phyloP scores from a whole-genome alignment of 2,888 invertebrate species.

The Cryptus viduatorius region DNA sequence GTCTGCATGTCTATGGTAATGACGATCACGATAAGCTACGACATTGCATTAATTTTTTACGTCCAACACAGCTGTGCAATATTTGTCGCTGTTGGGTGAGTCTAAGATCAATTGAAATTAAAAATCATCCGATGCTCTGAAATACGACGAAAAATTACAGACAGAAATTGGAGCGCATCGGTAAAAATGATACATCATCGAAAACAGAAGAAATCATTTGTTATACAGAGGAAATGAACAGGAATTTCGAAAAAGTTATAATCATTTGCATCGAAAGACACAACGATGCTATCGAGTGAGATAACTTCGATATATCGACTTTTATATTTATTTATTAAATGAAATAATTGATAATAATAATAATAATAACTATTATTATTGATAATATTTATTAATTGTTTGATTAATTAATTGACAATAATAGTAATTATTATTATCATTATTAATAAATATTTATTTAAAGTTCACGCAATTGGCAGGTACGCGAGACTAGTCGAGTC shows the following conservation, averaged over 20 bases:
- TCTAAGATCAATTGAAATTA: not conserved
- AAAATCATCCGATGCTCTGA: not conserved
- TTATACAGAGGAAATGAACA: not conserved
- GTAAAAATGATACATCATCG: conserved; percentile 5
- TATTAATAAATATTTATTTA: not conserved
- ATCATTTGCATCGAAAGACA: conserved; percentile 37
- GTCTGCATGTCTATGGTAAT: not conserved
- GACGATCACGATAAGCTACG: not conserved
- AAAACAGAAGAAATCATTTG: not conserved
- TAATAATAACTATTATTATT: too few relatives aligned
- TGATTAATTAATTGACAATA: too few relatives aligned
- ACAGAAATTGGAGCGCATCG: conserved; percentile 37
- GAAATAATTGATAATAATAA: too few relatives aligned
- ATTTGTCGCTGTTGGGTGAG: conserved; percentile 50
- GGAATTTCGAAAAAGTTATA: conserved; percentile 8
- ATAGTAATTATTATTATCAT: not conserved
- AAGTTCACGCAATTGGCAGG: conserved; percentile 4
- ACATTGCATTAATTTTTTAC: conserved; percentile 36
- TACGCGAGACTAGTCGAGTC: conserved; percentile 39
- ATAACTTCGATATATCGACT: not conserved
- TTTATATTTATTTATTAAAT: not conserved
- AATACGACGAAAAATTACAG: not conserved
- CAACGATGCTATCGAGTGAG: conserved; percentile 56
- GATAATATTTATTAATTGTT: not conserved
- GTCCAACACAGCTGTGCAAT: conserved; percentile 51